phyloP scores from a whole-genome alignment of 1,140 invertebrate genomes.

The Aphelinus certus region DNA sequence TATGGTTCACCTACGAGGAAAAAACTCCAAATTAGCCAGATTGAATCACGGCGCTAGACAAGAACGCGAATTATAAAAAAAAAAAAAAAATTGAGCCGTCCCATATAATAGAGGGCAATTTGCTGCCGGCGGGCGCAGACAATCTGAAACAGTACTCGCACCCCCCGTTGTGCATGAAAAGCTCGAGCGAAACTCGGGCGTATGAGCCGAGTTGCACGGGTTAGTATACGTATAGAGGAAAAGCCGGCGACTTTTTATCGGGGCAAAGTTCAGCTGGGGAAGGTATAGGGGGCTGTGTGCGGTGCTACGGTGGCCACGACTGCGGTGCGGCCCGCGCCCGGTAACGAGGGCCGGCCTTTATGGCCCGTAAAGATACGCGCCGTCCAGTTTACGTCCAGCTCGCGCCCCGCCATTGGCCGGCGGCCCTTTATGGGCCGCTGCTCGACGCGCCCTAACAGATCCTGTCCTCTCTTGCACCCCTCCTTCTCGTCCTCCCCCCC shows the following conservation, averaged over 20 bases:
- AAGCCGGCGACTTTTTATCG: constrained; percentile 43
- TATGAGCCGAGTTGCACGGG: not conserved
- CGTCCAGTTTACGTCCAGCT: constrained; percentile 58
- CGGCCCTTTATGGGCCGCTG: too few relatives aligned
- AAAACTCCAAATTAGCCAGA: too few relatives aligned
- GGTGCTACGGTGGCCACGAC: constrained; percentile 62
- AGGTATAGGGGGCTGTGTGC: constrained; percentile 46
- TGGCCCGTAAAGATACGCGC: constrained; percentile 65
- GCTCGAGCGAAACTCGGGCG: not conserved
- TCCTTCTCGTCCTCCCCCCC: too few relatives aligned
- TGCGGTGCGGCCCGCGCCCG: constrained; percentile 57
- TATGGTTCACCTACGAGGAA: not conserved
- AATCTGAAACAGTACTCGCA: constrained; percentile 1
- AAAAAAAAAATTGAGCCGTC: not conserved
- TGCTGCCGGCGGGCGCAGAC: not conserved
- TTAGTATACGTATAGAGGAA: not conserved
- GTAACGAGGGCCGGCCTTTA: constrained; percentile 65
- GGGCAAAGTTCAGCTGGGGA: constrained; percentile 13
- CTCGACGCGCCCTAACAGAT: too few relatives aligned
- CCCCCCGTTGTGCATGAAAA: not conserved
- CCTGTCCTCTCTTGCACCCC: too few relatives aligned
- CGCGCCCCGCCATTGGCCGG: not conserved
- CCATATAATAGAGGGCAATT: not conserved
- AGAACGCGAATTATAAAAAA: not conserved
- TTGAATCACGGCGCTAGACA: too few relatives aligned